phyloP scores from a whole-genome alignment of 2,797 vertebrate genomes.

The Sebastes dallii region DNA sequence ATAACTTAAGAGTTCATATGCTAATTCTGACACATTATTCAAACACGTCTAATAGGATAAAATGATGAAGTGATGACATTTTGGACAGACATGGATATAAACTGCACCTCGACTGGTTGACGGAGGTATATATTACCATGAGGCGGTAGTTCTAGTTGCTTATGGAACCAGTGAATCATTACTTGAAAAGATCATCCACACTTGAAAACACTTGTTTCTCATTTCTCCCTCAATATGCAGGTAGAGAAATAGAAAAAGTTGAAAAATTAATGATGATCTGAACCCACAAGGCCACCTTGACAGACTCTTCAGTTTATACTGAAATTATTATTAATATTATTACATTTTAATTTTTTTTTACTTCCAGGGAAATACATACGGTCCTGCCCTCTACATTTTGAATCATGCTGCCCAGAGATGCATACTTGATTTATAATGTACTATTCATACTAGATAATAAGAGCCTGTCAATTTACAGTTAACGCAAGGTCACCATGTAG shows the following conservation, averaged over 20 bases:
- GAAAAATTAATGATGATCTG: not conserved
- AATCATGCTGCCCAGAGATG: not conserved
- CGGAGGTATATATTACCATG: not conserved
- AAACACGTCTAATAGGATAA: not conserved
- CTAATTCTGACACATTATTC: not conserved
- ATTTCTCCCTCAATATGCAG: not conserved
- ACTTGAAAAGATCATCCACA: not conserved
- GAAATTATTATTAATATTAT: not conserved
- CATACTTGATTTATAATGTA: not conserved
- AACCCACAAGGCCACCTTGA: not conserved
- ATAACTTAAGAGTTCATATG: not conserved
- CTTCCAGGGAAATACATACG: not conserved
- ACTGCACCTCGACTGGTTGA: not conserved
- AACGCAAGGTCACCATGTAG: not conserved
- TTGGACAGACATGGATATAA: not conserved
- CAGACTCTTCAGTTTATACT: not conserved
- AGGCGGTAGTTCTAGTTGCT: not conserved
- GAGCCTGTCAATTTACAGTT: not conserved
- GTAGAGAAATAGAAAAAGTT: not conserved
- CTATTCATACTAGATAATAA: not conserved
- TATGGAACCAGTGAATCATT: not conserved
- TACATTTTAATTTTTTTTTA: not conserved
- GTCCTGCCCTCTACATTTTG: not conserved
- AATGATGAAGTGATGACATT: not conserved
- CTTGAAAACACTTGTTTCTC: not conserved